Conservation (phyloP, 2,113 vertebrate species). For the Petrocephalus microphthalmus region DNA sequence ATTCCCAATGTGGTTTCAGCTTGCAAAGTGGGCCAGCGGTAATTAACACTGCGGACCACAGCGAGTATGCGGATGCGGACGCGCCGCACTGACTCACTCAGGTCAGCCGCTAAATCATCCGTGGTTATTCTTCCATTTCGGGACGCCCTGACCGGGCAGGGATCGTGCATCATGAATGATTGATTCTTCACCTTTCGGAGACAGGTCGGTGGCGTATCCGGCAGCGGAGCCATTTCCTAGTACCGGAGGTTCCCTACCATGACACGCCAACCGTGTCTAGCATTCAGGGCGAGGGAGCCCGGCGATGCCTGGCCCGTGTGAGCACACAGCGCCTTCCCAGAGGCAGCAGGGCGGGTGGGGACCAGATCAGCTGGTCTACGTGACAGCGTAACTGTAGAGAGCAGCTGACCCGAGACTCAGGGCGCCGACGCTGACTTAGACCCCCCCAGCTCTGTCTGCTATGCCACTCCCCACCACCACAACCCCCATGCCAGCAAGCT, state of each 20-base stretch:
- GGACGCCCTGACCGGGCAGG: not conserved
- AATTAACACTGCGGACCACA: not conserved
- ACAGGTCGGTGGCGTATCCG: slow-evolving; percentile 4
- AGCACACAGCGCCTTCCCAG: no score
- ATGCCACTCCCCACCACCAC: not conserved
- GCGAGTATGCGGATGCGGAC: not conserved
- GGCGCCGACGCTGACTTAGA: slow-evolving; percentile 29
- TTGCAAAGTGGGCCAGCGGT: not conserved
- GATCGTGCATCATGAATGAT: slow-evolving; percentile 18
- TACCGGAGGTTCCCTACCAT: not conserved
- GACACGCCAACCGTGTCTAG: not conserved
- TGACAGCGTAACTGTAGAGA: slow-evolving; percentile 15
- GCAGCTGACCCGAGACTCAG: not conserved
- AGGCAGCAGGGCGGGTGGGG: no score
- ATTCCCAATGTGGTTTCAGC: not conserved
- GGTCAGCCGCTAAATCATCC: slow-evolving; percentile 21
- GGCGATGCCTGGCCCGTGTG: no score
- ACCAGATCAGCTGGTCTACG: not conserved
- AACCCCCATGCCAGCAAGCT: slow-evolving; percentile 36
- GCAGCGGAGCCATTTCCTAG: not conserved
- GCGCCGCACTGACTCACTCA: slow-evolving; percentile 1
- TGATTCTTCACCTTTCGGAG: slow-evolving; percentile 27
- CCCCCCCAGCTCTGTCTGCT: slow-evolving; percentile 48
- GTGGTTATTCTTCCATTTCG: slow-evolving; percentile 16
- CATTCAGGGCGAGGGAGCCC: not conserved